Conservation (phyloP, 2,113 vertebrate species). For the Oenanthe melanoleuca region DNA sequence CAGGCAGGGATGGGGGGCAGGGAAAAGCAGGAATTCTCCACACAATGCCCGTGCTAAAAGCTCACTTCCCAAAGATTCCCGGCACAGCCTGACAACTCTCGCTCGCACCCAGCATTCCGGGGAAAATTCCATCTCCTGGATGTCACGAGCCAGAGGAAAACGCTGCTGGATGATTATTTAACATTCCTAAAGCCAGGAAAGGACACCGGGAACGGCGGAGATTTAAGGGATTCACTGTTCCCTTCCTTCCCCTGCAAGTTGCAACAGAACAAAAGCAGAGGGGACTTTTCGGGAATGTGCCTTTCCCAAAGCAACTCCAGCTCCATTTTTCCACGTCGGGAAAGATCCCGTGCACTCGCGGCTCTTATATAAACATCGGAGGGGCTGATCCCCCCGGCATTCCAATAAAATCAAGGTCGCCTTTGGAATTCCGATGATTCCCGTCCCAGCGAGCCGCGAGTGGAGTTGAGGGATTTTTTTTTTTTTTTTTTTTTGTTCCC, state of each 20-base stretch:
- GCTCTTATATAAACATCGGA: slow-evolving; percentile 39
- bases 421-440: neutral
- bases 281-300: neutral
- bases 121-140: slow-evolving; percentile 38
- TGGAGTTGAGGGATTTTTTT: neutral
- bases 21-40: neutral
- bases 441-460: neutral
- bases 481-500: neutral
- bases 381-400: neutral
- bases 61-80: slow-evolving; percentile 14
- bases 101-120: neutral
- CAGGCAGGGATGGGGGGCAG: neutral
- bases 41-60: neutral
- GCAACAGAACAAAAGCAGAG: neutral
- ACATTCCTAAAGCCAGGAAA: neutral
- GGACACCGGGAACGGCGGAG: neutral
- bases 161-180: neutral
- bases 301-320: neutral
- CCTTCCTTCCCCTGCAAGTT: neutral
- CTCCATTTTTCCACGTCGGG: neutral
- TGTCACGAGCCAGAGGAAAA: neutral
- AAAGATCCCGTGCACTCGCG: neutral
- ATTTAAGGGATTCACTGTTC: neutral
- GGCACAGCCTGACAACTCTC: slow-evolving; percentile 11
- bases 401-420: neutral